Percentiles rank a stretch among this genome's conserved stretches.
Evolutionary conservation across 2,888 invertebrate genomes (phyloP).

Genomic region (Troilus luridus): DNA sequence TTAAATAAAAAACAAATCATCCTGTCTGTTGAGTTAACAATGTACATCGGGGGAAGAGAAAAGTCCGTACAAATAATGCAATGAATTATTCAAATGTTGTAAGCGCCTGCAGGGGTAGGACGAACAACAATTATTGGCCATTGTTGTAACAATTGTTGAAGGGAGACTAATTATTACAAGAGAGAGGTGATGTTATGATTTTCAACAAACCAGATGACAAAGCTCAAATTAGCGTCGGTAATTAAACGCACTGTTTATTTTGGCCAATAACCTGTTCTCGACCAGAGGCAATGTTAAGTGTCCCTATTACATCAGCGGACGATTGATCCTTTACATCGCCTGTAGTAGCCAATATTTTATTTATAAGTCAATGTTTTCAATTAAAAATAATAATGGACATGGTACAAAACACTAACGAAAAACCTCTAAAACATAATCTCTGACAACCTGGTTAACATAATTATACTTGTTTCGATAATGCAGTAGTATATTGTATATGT

Average conservation of each 20-base stretch:
- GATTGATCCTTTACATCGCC: background rate
- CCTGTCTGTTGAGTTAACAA: background rate
- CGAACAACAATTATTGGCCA: slow-evolving; percentile 12
- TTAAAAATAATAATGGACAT: background rate
- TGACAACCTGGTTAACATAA: no score
- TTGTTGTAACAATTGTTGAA: slow-evolving; percentile 20
- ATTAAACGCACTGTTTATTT: slow-evolving; percentile 5
- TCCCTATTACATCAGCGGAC: background rate
- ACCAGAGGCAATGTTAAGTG: background rate
- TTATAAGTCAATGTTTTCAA: background rate
- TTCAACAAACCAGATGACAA: slow-evolving; percentile 12
- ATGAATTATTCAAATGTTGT: slow-evolving; percentile 31
- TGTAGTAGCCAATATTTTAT: background rate
- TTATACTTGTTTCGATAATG: no score
- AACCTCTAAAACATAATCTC: no score
- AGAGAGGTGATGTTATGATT: background rate
- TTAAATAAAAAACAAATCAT: background rate
- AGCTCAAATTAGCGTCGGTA: slow-evolving; percentile 12
- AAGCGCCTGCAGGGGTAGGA: background rate
- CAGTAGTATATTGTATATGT: no score
- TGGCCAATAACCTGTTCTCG: slow-evolving; percentile 6
- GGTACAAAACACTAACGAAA: background rate
- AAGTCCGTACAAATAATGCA: background rate
- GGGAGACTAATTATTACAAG: background rate
- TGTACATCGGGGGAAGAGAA: background rate